phyloP scores from a whole-genome alignment of 2,888 invertebrate species.

The Cyaniris semiargus region DNA sequence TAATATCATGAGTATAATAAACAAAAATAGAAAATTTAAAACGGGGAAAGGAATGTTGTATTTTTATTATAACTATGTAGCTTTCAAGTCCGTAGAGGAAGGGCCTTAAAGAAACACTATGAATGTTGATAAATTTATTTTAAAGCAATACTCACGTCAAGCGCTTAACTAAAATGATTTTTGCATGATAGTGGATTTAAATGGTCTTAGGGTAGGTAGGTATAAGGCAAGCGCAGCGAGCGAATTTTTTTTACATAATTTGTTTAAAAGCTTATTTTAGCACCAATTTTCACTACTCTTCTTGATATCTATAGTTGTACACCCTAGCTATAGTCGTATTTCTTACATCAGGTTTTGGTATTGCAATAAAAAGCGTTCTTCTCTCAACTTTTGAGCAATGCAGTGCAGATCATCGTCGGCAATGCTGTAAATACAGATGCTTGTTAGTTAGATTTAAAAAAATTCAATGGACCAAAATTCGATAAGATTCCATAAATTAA shows the following conservation, averaged over 20 bases:
- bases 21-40: too few species aligned
- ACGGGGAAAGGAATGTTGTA: too few species aligned
- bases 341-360: conserved; percentile 73
- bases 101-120: background rate
- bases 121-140: background rate
- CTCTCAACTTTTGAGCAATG: conserved; percentile 66
- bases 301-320: background rate
- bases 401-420: conserved; percentile 54
- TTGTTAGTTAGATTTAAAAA: too few species aligned
- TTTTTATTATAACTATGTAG: too few species aligned
- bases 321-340: background rate
- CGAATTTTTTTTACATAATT: background rate
- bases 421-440: background rate
- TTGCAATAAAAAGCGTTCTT: conserved; percentile 63
- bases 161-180: background rate
- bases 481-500: too few species aligned
- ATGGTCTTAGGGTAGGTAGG: background rate
- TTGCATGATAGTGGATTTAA: background rate
- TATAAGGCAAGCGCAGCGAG: background rate
- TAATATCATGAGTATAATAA: too few species aligned
- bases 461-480: too few species aligned
- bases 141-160: too few species aligned
- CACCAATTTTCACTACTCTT: background rate
- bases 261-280: background rate
- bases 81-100: too few species aligned